A percentile compares a stretch with the other conserved stretches of the same genome.
phyloP scores from a whole-genome alignment of 2,113 vertebrate genomes.

The Cynocephalus volans region DNA sequence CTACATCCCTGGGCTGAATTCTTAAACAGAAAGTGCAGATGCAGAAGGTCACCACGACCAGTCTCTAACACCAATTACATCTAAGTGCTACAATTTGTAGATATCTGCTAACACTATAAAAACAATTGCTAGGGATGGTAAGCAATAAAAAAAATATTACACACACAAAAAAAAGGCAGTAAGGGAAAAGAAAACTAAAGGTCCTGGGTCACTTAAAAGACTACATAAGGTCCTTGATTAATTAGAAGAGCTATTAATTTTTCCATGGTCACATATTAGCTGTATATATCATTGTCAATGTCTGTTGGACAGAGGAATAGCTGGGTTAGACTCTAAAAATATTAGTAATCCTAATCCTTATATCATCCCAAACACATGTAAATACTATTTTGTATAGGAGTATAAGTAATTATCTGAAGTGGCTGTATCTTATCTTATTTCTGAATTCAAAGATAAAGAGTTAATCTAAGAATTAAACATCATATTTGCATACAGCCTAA shows the following conservation, averaged over 20 bases:
- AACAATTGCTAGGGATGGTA: background rate
- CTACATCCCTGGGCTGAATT: constrained; percentile 62
- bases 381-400: background rate
- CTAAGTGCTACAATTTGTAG: constrained; percentile 1
- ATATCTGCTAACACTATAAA: background rate
- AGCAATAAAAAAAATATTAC: background rate
- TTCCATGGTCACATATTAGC: background rate
- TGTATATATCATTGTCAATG: background rate
- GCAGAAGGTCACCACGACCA: background rate
- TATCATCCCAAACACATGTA: background rate
- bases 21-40: constrained; percentile 70
- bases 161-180: background rate
- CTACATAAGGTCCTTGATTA: background rate
- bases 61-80: background rate
- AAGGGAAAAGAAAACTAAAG: constrained; percentile 2
- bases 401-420: background rate
- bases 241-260: background rate
- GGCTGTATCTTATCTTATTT: background rate
- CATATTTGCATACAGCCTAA: background rate
- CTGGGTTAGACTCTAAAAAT: background rate
- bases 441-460: background rate
- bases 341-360: background rate
- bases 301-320: background rate
- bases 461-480: background rate
- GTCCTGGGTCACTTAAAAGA: background rate